Evolutionary conservation across 2,797 vertebrate species (phyloP), one percentile per base, ranked within the genome.

Genomic region (Coilia nasus): DNA sequence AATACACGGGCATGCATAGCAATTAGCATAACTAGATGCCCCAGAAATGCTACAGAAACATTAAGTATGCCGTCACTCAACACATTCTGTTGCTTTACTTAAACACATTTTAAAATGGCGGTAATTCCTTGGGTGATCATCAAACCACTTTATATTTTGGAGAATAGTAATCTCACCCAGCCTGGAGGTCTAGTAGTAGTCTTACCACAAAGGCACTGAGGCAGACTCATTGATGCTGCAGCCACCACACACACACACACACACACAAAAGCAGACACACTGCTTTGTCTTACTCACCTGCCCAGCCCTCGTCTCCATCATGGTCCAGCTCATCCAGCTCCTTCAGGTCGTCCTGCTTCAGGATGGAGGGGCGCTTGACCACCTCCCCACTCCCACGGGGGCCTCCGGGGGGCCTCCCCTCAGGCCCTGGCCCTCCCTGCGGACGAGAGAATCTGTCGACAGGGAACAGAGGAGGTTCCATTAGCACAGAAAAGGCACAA

Each of bases 341-440:
- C 93, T 98, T 98, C 83, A 98, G 94, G 90, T 98, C 97, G 83
- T 98, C 97, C 93, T 98, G 97, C 89, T 98, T 98, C 57, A 98
- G 94, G 94, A 98, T 98, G 54, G 97, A 96, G 46, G 97, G 97
- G n/a, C 97, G 96, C 91, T 96, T 97, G 81, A 97, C 95, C 86
- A 94, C 92, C 83, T 98, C 97, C 81, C 95, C 92, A 83, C 93
- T 91, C 92, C 91, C 95, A 47, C 95, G 95, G 12, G 94, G 94
- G 12, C 94, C 93, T 14, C 91, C 96, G 91, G 94, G 92, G 71
- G 92, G 80, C 88, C 95, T 90, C 81, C 87, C 90, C 31, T 96
- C 95, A 57, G 92, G 93, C 84, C 88, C 90, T n/a, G 82, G 83
- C n/a, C 94, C 94, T 47, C 94, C 95, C 54, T 94, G 95, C 64